Percentiles rank a stretch among this genome's conserved stretches.
Conservation (phyloP, 2,888 invertebrate genomes). For the Catocala fraxini region DNA sequence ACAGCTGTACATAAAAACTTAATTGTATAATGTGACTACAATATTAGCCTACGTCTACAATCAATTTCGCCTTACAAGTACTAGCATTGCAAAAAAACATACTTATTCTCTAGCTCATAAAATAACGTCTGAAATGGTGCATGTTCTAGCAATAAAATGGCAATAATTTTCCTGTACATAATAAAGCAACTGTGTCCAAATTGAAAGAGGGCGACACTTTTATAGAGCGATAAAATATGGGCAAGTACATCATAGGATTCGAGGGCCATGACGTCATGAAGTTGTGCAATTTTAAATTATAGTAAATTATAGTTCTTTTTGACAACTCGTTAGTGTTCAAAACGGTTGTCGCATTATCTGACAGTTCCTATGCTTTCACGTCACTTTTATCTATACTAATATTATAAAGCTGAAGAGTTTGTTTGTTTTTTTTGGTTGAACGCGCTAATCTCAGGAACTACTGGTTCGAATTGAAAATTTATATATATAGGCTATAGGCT, state of each 20-base stretch:
- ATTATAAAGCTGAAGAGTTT: too few species aligned
- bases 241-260: conserved; percentile 48
- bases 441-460: too few species aligned
- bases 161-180: conserved; percentile 68
- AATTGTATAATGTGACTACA: background rate
- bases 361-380: too few species aligned
- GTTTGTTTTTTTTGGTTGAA: too few species aligned
- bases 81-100: conserved; percentile 33
- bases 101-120: conserved; percentile 41
- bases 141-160: conserved; percentile 68
- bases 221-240: conserved; percentile 74
- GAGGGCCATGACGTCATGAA: conserved; percentile 30
- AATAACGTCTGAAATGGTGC: conserved; percentile 60
- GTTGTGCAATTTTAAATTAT: conserved; percentile 13
- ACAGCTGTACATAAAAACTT: too few species aligned
- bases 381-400: too few species aligned
- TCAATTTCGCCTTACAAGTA: conserved; percentile 33
- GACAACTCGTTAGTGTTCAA: too few species aligned
- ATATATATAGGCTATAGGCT: too few species aligned
- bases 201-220: conserved; percentile 74
- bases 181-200: conserved; percentile 68
- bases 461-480: too few species aligned
- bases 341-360: too few species aligned
- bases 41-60: conserved; percentile 26
- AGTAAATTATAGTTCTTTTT: conserved; percentile 5